Conservation (phyloP, 2,113 vertebrate species). For the Chaetops frenatus region DNA sequence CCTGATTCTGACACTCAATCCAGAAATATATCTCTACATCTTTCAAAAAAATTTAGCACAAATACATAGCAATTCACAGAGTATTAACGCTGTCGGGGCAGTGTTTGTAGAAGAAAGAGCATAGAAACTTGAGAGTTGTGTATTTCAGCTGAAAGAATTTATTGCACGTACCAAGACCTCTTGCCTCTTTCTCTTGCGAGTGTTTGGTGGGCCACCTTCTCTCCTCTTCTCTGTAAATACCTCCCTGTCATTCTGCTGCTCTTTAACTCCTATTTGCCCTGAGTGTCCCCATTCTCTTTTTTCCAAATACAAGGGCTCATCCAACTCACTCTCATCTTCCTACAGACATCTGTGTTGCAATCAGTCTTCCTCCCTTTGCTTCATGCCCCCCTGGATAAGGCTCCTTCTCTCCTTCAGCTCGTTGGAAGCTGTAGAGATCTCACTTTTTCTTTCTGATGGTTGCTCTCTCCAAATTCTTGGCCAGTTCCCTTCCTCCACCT, state of each 20-base stretch:
- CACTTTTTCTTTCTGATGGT: neutral
- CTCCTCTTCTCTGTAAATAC: neutral
- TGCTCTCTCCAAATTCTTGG: neutral
- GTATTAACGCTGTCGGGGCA: neutral
- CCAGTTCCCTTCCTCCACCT: neutral
- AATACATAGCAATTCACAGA: neutral
- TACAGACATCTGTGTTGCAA: neutral
- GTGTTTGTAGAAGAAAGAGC: neutral
- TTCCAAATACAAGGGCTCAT: neutral
- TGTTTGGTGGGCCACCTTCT: neutral
- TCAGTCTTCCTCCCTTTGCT: neutral
- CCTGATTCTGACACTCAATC: neutral
- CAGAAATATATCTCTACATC: neutral
- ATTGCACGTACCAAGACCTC: neutral
- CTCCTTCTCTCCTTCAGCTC: neutral
- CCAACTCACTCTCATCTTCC: neutral
- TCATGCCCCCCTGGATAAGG: neutral
- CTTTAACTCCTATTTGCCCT: neutral
- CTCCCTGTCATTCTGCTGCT: neutral
- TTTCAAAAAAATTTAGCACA: neutral
- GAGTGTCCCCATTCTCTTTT: neutral
- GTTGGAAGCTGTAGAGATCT: neutral
- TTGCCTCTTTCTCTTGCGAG: neutral
- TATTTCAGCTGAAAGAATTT: neutral
- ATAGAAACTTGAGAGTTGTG: neutral